Evolutionary conservation across 2,888 invertebrate genomes (phyloP).

Genomic region (Erpobdella octoculata): DNA sequence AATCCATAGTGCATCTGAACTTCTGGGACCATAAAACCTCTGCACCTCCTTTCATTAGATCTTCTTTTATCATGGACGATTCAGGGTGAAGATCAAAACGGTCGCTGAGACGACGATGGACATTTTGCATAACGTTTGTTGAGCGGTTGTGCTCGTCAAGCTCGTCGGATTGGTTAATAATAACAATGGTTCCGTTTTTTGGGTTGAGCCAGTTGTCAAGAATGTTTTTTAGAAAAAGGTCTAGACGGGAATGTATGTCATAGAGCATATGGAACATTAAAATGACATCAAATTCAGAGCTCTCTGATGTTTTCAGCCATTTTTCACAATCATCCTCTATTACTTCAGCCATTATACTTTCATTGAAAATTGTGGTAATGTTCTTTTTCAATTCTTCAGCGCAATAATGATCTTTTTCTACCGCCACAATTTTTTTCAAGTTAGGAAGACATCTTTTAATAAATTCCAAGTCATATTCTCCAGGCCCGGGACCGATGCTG

Average conservation of each 20-base stretch:
- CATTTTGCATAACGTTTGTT: constrained; percentile 18
- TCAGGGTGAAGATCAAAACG: background rate
- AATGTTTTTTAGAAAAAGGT: background rate
- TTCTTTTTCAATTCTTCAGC: too few relatives aligned
- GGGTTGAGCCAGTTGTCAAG: constrained; percentile 3
- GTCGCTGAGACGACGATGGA: constrained; percentile 10
- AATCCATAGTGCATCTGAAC: constrained; percentile 1
- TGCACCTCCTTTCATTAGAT: background rate
- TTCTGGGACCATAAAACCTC: constrained; percentile 2
- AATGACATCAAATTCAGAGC: background rate
- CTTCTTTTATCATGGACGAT: background rate
- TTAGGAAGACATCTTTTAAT: too few relatives aligned
- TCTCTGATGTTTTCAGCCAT: too few relatives aligned
- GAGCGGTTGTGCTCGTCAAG: background rate
- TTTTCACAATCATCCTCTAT: too few relatives aligned
- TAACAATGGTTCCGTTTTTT: background rate
- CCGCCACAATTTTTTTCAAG: too few relatives aligned
- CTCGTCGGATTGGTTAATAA: background rate
- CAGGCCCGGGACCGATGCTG: too few relatives aligned
- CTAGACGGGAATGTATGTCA: background rate
- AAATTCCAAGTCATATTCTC: too few relatives aligned
- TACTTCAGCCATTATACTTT: too few relatives aligned
- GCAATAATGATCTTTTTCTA: too few relatives aligned
- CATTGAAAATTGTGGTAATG: too few relatives aligned
- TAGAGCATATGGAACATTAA: constrained; percentile 9